These are phyloP conservation scores for Sciurus vulgaris DNA, from an alignment of 2,797 vertebrate genomes.

Conservation along the genomic window DNA sequence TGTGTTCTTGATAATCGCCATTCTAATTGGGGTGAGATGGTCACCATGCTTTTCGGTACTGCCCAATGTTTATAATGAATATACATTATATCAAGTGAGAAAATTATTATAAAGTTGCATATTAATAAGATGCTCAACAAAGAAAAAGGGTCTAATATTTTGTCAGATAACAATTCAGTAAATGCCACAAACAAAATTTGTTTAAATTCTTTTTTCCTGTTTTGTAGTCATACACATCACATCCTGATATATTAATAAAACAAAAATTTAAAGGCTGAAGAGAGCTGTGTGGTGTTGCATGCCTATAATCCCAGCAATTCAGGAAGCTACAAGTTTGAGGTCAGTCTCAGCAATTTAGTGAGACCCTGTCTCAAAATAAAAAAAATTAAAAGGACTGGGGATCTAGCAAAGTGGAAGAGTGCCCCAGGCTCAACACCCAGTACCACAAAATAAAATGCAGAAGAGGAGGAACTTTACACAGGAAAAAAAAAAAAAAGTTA, in stretches of 20 bases:
- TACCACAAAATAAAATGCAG: too few species aligned
- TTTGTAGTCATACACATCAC: constrained; percentile 1
- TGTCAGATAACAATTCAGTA: constrained; percentile 56
- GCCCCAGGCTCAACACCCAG: too few species aligned
- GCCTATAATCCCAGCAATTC: too few species aligned
- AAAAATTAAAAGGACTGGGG: too few species aligned
- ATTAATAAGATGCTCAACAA: constrained; percentile 48
- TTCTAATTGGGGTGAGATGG: too few species aligned
- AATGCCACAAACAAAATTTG: constrained; percentile 33
- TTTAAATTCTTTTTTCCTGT: constrained; percentile 37
- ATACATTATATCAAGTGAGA: neutral
- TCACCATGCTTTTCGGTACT: constrained; percentile 17
- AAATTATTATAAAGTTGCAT: neutral
- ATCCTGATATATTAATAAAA: constrained; percentile 47
- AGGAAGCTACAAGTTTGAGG: too few species aligned
- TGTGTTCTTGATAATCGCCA: too few species aligned
- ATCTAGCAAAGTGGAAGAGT: too few species aligned
- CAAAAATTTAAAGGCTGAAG: constrained; percentile 46
- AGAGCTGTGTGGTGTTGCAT: too few species aligned
- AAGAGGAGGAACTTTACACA: neutral
- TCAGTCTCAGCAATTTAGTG: too few species aligned
- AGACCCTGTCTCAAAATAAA: too few species aligned
- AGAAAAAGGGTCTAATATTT: neutral
- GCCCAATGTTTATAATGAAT: constrained; percentile 15
- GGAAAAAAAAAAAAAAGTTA: neutral